Base-by-base conservation (phyloP, 2,797 vertebrate species). In the Etheostoma nigrum region DNA sequence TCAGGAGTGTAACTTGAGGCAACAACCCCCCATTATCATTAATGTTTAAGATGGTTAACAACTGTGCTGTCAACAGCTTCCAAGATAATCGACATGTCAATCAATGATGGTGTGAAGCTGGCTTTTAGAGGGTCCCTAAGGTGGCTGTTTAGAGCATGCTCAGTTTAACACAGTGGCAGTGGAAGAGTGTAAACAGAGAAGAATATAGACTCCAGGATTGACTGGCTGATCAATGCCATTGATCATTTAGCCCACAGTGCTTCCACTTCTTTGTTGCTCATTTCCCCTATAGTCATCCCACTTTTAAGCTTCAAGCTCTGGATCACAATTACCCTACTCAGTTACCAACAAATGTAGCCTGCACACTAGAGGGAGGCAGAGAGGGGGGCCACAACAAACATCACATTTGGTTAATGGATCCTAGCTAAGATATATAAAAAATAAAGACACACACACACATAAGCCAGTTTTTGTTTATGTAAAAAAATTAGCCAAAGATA, bases 161-260 rank as follows among this genome's bases (percentile, higher is more conserved):
- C 92, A 89, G 91, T 94, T 95, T 94, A 95, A 95, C 94, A 93
- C 83, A 90, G 89, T 87, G 84, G 92, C 88, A 84, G 76, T 72
- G 81, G 83, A 66, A 87, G 83, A 90, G 91, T 93, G 93, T 94
- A 95, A 94, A 95, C 94, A 94, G 89, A 94, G 91, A 92, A 86
- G 84, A 90, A 92, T 92, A 93, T 92, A 91, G 93, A 95, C 90
- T 92, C 76, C 74, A 18, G 81, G 81, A 95, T 93, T 91, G 94
- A 95, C 89, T 84, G 61, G 51, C 67, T 94, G 91, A 95, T 96
- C 94, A 94, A 95, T 96, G 90, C 58, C 85, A 95, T 93, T 94
- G 95, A 96, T 95, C 94, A 93, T 83, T 78, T 73, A 62, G 79
- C 95, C 88, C 52, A 67, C 82, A 79, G 79, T 82, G 74, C 79